phyloP scores from a whole-genome alignment of 2,797 vertebrate species.

The Mus minutoides region DNA sequence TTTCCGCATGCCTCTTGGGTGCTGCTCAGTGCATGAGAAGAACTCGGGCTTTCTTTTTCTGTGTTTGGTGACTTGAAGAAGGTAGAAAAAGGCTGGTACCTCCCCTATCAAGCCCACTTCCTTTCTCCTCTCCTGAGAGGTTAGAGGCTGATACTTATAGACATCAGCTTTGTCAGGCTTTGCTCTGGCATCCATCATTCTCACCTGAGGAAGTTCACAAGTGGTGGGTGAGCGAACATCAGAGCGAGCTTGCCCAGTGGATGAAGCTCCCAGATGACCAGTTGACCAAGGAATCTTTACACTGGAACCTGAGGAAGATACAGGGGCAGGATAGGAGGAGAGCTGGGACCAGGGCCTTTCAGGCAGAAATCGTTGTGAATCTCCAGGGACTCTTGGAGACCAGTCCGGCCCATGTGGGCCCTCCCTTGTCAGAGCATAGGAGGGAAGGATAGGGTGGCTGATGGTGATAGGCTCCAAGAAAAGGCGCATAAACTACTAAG shows the following conservation, averaged over 20 bases:
- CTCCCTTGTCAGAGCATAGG: neutral
- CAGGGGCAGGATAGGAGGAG: neutral
- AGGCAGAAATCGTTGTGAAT: neutral
- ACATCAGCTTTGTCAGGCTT: neutral
- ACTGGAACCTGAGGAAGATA: neutral
- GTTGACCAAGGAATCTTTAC: neutral
- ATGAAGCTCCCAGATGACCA: neutral
- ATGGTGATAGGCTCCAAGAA: neutral
- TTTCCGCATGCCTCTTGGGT: rapidly evolving
- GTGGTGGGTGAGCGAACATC: neutral
- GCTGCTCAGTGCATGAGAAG: no score
- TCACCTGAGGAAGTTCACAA: neutral
- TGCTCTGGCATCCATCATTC: neutral
- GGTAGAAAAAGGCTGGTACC: neutral
- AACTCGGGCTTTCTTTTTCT: neutral
- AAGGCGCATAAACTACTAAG: neutral
- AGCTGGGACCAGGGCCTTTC: neutral
- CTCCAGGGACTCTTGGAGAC: no score
- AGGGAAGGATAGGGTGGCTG: neutral
- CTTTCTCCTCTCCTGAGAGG: neutral
- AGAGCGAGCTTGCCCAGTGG: neutral
- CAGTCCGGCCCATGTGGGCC: neutral
- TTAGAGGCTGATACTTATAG: neutral
- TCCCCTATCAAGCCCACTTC: neutral
- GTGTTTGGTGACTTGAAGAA: neutral